Conservation (phyloP, 2,113 vertebrate species). For the Tragelaphus strepsiceros region DNA sequence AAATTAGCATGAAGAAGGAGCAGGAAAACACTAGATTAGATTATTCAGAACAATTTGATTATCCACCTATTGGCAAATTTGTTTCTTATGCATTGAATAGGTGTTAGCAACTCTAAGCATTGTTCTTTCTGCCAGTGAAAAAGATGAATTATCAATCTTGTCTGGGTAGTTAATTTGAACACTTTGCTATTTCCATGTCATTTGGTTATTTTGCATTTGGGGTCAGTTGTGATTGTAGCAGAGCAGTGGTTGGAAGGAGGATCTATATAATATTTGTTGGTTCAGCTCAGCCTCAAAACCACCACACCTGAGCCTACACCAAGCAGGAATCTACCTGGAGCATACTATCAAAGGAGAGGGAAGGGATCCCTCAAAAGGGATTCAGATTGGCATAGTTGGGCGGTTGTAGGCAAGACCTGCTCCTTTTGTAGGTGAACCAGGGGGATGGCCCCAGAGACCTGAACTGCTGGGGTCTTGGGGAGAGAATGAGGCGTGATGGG, state of each 20-base stretch:
- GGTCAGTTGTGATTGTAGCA: neutral
- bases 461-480: neutral
- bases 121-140: constrained; percentile 13
- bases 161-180: neutral
- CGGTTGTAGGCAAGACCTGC: neutral
- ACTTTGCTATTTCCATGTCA: neutral
- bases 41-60: constrained; percentile 68
- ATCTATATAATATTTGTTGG: neutral
- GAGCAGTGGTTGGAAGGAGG: neutral
- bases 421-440: neutral
- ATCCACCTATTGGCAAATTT: constrained; percentile 28
- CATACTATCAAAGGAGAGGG: neutral
- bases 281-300: neutral
- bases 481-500: neutral
- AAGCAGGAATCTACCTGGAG: neutral
- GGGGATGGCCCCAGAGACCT: neutral
- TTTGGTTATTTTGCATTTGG: neutral
- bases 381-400: neutral
- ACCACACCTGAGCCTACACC: neutral
- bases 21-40: constrained; percentile 52
- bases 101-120: constrained; percentile 10
- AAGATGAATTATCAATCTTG: neutral
- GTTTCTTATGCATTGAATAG: constrained; percentile 39
- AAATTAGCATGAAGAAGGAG: constrained; percentile 71
- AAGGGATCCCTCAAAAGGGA: neutral